phyloP scores from a whole-genome alignment of 2,888 invertebrate species.

The Mechanitis mazaeus region DNA sequence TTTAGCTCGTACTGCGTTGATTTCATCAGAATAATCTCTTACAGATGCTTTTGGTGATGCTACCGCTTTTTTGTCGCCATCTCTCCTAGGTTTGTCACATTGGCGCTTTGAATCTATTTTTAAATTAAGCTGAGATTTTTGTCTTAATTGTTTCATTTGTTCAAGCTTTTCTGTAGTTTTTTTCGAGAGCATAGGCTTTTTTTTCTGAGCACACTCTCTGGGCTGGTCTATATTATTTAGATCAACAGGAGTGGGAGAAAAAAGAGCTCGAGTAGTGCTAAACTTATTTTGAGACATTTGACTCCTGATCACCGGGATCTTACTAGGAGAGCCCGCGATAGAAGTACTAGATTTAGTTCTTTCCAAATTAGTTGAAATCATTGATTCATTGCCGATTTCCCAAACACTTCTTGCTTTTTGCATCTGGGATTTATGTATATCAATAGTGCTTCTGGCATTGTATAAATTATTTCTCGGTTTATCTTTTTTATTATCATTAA shows the following conservation, averaged over 20 bases:
- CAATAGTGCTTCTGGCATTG: slow-evolving; percentile 53
- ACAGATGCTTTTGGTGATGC: slow-evolving; percentile 55
- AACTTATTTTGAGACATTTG: slow-evolving; percentile 71
- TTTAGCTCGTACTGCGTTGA: slow-evolving; percentile 69
- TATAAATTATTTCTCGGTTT: slow-evolving; percentile 60
- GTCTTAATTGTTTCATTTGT: slow-evolving; percentile 61
- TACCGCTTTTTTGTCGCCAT: slow-evolving; percentile 58
- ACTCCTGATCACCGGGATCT: slow-evolving; percentile 79
- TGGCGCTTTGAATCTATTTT: slow-evolving; percentile 61
- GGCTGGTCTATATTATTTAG: slow-evolving; percentile 73
- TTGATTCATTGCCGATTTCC: slow-evolving; percentile 69
- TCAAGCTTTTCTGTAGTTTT: slow-evolving; percentile 60
- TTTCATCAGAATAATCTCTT: slow-evolving; percentile 71
- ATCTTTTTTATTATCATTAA: slow-evolving; percentile 60
- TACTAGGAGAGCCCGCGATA: slow-evolving; percentile 77
- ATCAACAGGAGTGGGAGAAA: slow-evolving; percentile 77
- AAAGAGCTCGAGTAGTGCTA: slow-evolving; percentile 71
- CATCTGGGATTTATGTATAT: slow-evolving; percentile 64
- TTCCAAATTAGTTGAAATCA: slow-evolving; percentile 60
- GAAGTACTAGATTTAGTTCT: slow-evolving; percentile 72
- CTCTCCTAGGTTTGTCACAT: slow-evolving; percentile 63
- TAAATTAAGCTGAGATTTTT: slow-evolving; percentile 66
- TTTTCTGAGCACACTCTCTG: slow-evolving; percentile 76
- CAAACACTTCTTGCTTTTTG: slow-evolving; percentile 74
- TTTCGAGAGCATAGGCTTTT: slow-evolving; percentile 52